A percentile compares a stretch with the other conserved stretches of the same genome.
These are phyloP conservation scores for Chloroceryle amazona DNA, from an alignment of 2,797 vertebrate genomes.

Conservation along the genomic window DNA sequence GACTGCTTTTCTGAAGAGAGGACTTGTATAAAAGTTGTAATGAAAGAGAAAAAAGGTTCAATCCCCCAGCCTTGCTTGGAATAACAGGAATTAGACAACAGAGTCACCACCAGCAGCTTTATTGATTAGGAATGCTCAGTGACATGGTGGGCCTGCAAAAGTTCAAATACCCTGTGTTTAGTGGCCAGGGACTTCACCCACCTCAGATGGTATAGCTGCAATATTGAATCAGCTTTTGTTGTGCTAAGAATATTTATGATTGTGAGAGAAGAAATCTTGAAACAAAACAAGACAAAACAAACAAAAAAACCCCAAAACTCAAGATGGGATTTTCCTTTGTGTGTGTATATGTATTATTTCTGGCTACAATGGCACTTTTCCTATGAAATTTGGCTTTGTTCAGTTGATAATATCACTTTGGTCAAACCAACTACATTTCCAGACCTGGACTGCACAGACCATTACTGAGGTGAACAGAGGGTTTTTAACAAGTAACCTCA, in stretches of 20 bases:
- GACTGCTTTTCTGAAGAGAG: not conserved
- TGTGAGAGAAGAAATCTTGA: conserved; percentile 17
- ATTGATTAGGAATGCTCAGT: not conserved
- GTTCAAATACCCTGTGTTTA: not conserved
- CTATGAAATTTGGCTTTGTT: conserved; percentile 54
- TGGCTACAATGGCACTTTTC: conserved; percentile 45
- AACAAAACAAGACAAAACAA: not conserved
- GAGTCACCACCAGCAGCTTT: not conserved
- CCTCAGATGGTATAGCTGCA: not conserved
- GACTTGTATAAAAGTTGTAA: not conserved
- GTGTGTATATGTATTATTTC: conserved; percentile 17
- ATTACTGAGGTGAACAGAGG: not conserved
- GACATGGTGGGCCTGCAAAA: not conserved
- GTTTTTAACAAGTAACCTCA: conserved; percentile 38
- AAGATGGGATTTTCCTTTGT: not conserved
- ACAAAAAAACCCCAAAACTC: not conserved
- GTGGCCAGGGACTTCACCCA: not conserved
- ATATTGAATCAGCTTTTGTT: not conserved
- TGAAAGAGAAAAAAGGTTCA: not conserved
- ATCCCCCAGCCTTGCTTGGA: not conserved
- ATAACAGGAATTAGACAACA: not conserved
- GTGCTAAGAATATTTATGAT: not conserved
- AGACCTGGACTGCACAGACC: conserved; percentile 26
- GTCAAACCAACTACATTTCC: conserved; percentile 69
- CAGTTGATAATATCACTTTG: conserved; percentile 25